Evolutionary conservation across 2,113 vertebrate genomes (phyloP), one percentile per base, ranked within the genome.

Genomic region (Ammospiza nelsoni): DNA sequence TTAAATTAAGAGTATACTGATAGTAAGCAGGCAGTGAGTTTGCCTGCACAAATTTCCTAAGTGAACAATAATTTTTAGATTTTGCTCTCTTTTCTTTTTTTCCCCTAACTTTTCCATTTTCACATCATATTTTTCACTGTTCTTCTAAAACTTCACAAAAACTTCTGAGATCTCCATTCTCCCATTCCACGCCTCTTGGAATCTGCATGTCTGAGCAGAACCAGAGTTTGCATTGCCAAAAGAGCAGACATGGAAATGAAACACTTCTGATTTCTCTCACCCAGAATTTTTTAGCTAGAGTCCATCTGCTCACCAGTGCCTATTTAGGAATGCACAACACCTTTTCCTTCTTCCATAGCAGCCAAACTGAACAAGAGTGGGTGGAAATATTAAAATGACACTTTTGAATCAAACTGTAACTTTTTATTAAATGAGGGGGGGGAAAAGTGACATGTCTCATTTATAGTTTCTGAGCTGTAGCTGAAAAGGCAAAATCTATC

Each of bases 341-440:
- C 96, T 95, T 95, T 95, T 89, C 54, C 91, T 94, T 95, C 61
- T 83, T 97, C 87, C 43, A 43, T 87, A 88, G 86, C 94, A 97
- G 94, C 91, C 92, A 95, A 97, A 96, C 74, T 79, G 95, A 95
- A 75, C 89, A 89, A 90, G 94, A 88, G 94, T 95, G 92, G 94
- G 96, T 89, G 94, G 87, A 95, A 96, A 96, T 97, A 96, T 92
- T 97, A 96, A 96, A 97, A 93, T 91, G 74, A 89, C 80, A 95
- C 72, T 88, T 95, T 88, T 95, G 95, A 96, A 96, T 92, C 1
- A 43, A 97, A 92, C 77, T 80, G 71, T 75, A 96, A 74, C 68
- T 93, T 92, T 95, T 90, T 94, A 96, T 97, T 96, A 96, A 95
- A 95, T 75, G 77, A 31, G 48, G 7, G 25, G 25, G 7, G 5